Evolutionary conservation across 2,113 vertebrate species (phyloP).

Genomic region (Dasyurus viverrinus): DNA sequence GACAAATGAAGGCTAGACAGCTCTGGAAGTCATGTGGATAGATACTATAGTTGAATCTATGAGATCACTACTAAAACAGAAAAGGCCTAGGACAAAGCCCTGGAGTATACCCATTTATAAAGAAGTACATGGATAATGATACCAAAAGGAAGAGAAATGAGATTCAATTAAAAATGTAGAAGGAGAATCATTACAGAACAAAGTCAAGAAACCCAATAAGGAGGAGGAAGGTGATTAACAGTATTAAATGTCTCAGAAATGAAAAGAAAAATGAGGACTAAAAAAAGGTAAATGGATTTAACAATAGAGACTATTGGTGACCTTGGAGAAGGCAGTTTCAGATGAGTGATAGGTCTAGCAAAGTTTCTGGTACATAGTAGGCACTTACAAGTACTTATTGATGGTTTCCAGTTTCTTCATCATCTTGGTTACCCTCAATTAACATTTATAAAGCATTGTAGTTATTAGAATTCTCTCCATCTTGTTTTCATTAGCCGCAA

Average conservation of each 20-base stretch:
- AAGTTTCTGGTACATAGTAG: background rate
- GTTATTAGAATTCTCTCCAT: constrained; percentile 13
- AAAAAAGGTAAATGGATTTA: background rate
- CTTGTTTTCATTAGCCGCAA: constrained; percentile 4
- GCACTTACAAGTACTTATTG: background rate
- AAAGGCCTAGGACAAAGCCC: background rate
- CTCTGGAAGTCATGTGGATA: background rate
- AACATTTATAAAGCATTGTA: background rate
- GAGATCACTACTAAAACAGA: background rate
- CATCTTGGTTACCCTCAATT: background rate
- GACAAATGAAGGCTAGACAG: background rate
- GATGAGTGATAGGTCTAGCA: background rate
- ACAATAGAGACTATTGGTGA: background rate
- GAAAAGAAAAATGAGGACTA: background rate
- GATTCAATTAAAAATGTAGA: background rate
- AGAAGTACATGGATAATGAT: background rate
- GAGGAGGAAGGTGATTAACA: background rate
- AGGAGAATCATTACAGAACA: background rate
- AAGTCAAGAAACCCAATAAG: background rate
- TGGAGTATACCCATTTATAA: background rate
- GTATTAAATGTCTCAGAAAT: background rate
- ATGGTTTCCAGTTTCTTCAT: background rate
- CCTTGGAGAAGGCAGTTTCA: background rate
- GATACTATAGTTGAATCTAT: background rate
- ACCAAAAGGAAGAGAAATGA: background rate